phyloP scores from a whole-genome alignment of 2,113 vertebrate genomes.

The Gallinago paraguaiae region DNA sequence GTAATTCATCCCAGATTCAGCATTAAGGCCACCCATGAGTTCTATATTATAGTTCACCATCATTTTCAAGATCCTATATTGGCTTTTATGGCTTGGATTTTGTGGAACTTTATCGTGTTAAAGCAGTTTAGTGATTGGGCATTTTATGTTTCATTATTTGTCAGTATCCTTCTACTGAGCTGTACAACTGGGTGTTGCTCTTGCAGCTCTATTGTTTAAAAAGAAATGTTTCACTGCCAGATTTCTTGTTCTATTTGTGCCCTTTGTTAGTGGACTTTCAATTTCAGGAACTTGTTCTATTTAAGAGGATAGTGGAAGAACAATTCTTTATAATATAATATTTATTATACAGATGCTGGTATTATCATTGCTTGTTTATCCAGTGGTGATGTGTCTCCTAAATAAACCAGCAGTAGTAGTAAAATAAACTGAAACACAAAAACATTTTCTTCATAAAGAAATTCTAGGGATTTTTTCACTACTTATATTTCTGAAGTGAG shows the following conservation, averaged over 20 bases:
- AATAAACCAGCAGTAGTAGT: background rate
- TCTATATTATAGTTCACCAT: background rate
- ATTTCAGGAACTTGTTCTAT: constrained; percentile 43
- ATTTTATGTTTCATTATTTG: background rate
- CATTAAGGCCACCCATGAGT: background rate
- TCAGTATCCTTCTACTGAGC: background rate
- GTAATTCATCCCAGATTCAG: background rate
- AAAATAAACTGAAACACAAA: background rate
- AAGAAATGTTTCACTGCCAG: constrained; percentile 15
- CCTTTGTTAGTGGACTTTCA: background rate
- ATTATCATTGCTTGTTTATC: background rate
- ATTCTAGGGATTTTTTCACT: background rate
- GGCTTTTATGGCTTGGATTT: background rate
- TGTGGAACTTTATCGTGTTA: background rate
- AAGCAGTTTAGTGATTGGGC: background rate
- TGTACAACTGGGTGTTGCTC: background rate
- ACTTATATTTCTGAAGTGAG: background rate
- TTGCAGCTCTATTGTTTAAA: constrained; percentile 12
- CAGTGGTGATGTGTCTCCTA: background rate
- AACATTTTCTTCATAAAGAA: background rate
- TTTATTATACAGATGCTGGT: constrained; percentile 4
- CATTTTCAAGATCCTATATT: background rate
- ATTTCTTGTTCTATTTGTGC: constrained; percentile 20
- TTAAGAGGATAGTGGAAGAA: background rate
- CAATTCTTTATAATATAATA: constrained; percentile 3